Percentiles rank a stretch among this genome's conserved stretches.
These are phyloP conservation scores for Pimephales promelas DNA, from an alignment of 2,113 vertebrate species.

Conservation along the genomic window DNA sequence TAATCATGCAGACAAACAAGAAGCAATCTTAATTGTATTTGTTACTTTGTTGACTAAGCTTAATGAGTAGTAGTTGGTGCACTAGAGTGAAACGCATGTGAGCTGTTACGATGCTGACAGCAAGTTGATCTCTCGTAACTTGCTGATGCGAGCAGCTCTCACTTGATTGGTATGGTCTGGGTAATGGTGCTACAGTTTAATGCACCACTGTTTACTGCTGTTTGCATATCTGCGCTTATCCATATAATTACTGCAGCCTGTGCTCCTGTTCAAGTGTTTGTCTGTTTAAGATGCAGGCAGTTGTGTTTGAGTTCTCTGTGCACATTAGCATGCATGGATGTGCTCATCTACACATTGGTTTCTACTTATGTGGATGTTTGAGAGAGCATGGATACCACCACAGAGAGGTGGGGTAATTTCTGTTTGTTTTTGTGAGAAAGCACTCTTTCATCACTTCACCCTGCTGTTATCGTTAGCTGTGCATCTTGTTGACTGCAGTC, in stretches of 20 bases:
- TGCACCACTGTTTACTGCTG: conserved; percentile 41
- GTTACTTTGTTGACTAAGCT: conserved; percentile 31
- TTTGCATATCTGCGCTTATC: conserved; percentile 39
- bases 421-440: not conserved
- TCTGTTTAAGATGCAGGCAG: conserved; percentile 5
- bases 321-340: not conserved
- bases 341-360: conserved; percentile 1
- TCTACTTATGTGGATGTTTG: not conserved
- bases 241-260: conserved; percentile 40
- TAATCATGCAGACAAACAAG: conserved; percentile 15
- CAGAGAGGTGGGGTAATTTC: not conserved
- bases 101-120: not conserved
- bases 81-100: conserved; percentile 3
- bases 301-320: not conserved
- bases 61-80: conserved; percentile 20
- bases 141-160: conserved; percentile 37
- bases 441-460: not conserved
- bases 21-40: conserved; percentile 25
- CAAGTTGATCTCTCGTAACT: conserved; percentile 33
- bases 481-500: conserved; percentile 47
- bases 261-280: not conserved
- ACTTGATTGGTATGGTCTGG: conserved; percentile 42
- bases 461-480: conserved; percentile 28
- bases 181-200: conserved; percentile 40
- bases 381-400: not conserved